These are phyloP conservation scores for Aethina tumida DNA, from an alignment of 1,140 invertebrate genomes.

Conservation along the genomic window DNA sequence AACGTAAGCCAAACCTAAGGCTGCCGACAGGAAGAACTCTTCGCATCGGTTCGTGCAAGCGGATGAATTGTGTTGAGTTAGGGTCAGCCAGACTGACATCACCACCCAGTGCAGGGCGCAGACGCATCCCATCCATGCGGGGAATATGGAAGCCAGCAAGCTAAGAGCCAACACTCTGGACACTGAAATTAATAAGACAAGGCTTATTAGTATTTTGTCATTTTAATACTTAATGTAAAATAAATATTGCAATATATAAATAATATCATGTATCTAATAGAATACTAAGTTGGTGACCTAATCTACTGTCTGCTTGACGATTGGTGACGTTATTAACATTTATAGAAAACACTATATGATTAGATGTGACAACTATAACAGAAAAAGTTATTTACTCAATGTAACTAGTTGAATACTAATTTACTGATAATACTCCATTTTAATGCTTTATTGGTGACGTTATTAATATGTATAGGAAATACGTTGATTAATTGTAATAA, in stretches of 20 bases:
- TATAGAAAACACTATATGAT: too few relatives aligned
- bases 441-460: too few relatives aligned
- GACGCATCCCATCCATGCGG: conserved; percentile 35
- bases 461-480: too few relatives aligned
- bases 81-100: conserved; percentile 36
- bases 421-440: too few relatives aligned
- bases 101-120: conserved; percentile 35
- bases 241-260: neutral
- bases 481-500: too few relatives aligned
- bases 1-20: conserved; percentile 38
- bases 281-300: too few relatives aligned
- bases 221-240: neutral
- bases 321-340: too few relatives aligned
- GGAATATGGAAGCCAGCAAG: conserved; percentile 33
- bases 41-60: conserved; percentile 39
- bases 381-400: too few relatives aligned
- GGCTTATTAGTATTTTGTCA: neutral
- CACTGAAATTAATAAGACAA: conserved; percentile 21
- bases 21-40: conserved; percentile 36
- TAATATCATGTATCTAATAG: too few relatives aligned
- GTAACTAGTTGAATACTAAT: too few relatives aligned
- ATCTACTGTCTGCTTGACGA: too few relatives aligned
- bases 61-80: conserved; percentile 33
- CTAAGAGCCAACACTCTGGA: conserved; percentile 35
- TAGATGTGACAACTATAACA: too few relatives aligned